These are phyloP conservation scores for Palloptera scutellata DNA, from an alignment of 2,888 invertebrate genomes.

Conservation along the genomic window DNA sequence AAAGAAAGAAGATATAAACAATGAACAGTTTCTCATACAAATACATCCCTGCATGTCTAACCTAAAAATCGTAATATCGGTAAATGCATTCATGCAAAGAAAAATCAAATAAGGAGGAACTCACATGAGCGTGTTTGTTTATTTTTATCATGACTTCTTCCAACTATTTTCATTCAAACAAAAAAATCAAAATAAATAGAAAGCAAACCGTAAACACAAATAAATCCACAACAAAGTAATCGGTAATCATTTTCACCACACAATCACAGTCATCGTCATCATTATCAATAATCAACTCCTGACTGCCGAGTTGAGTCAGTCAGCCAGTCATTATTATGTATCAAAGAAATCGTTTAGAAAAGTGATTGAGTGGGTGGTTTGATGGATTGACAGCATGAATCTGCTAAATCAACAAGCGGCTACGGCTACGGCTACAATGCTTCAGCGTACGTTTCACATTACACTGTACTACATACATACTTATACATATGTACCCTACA, in stretches of 20 bases:
- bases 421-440: conserved; percentile 25
- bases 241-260: neutral
- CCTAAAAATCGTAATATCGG: no score
- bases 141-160: no score
- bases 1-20: neutral
- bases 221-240: neutral
- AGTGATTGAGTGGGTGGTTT: conserved; percentile 46
- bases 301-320: no score
- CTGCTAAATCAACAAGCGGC: conserved; percentile 53
- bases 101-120: no score
- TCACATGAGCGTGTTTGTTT: no score
- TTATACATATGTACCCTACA: conserved; percentile 33
- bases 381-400: conserved; percentile 60
- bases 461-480: conserved; percentile 15
- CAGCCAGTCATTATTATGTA: conserved; percentile 1
- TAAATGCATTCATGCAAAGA: neutral
- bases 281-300: conserved; percentile 30
- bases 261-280: conserved; percentile 4
- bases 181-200: no score
- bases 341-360: conserved; percentile 29
- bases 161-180: neutral
- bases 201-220: conserved; percentile 1
- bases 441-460: conserved; percentile 21
- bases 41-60: no score
- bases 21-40: no score